Evolutionary conservation across 2,888 invertebrate species (phyloP).

Genomic region (Plebejus melissa): DNA sequence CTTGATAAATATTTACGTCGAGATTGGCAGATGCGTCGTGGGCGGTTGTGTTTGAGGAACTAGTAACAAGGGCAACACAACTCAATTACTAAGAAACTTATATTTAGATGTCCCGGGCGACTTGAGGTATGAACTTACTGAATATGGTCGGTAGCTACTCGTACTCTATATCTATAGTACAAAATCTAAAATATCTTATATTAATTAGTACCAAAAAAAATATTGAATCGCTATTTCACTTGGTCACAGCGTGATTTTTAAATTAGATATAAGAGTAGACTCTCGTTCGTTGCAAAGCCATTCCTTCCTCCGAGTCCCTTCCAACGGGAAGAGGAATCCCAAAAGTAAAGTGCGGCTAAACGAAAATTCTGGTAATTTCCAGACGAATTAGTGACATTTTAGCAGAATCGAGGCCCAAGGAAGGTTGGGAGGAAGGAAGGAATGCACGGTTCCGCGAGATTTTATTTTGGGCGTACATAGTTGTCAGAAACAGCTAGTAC

Average conservation of each 20-base stretch:
- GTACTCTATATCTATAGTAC: too few relatives aligned
- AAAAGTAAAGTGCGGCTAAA: neutral
- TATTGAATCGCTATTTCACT: too few relatives aligned
- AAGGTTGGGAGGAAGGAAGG: too few relatives aligned
- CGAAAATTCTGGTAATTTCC: neutral
- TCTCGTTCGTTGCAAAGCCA: slow-evolving; percentile 33
- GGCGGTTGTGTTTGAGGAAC: slow-evolving; percentile 26
- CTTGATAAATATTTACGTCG: slow-evolving; percentile 54
- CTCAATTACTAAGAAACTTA: slow-evolving; percentile 24
- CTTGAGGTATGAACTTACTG: neutral
- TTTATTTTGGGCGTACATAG: too few relatives aligned
- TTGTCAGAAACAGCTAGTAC: too few relatives aligned
- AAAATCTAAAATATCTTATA: too few relatives aligned
- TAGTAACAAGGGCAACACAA: slow-evolving; percentile 25
- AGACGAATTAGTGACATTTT: neutral
- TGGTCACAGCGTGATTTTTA: too few relatives aligned
- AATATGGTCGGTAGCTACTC: neutral
- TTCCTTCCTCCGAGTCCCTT: neutral
- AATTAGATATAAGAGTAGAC: too few relatives aligned
- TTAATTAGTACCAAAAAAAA: too few relatives aligned
- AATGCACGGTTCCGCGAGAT: too few relatives aligned
- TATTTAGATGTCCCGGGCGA: neutral
- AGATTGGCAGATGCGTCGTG: slow-evolving; percentile 59
- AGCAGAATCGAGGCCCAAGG: neutral
- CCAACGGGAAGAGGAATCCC: neutral